Evolutionary conservation across 2,113 vertebrate genomes (phyloP).

Genomic region (Epinephelus moara): DNA sequence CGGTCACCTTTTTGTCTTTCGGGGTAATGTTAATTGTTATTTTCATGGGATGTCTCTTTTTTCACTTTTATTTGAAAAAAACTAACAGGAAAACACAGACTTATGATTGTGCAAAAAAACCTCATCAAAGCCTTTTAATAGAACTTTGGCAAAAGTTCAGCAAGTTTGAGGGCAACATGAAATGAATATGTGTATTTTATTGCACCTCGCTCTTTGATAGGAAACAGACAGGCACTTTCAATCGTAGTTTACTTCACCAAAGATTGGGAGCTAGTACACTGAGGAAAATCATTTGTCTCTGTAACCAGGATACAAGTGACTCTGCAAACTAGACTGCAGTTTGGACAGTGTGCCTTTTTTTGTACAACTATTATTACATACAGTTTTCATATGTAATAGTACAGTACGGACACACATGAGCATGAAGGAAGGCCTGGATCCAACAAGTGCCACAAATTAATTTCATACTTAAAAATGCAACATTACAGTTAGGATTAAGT

Average conservation of each 20-base stretch:
- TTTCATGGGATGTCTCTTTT: conserved; percentile 83
- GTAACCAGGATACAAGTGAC: conserved; percentile 89
- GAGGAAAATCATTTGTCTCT: conserved; percentile 84
- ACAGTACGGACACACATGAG: conserved; percentile 88
- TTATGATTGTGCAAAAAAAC: conserved; percentile 87
- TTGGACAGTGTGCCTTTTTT: conserved; percentile 99
- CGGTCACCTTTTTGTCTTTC: conserved; percentile 46
- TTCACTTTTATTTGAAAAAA: conserved; percentile 85
- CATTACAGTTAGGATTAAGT: conserved; percentile 76
- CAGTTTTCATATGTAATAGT: conserved; percentile 87
- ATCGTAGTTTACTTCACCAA: conserved; percentile 94
- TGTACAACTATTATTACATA: conserved; percentile 90
- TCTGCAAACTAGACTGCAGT: conserved; percentile 92
- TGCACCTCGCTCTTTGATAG: conserved; percentile 90
- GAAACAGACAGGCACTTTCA: conserved; percentile 94
- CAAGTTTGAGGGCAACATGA: conserved; percentile 80
- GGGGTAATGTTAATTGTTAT: conserved; percentile 82
- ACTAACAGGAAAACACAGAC: conserved; percentile 89
- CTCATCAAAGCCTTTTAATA: conserved; percentile 87
- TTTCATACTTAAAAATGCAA: conserved; percentile 90
- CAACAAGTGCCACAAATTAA: conserved; percentile 92
- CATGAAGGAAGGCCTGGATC: conserved; percentile 94
- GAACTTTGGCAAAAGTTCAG: conserved; percentile 86
- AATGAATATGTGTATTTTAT: conserved; percentile 81
- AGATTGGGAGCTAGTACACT: conserved; percentile 94